Percentiles rank a stretch among this genome's conserved stretches.
phyloP scores from a whole-genome alignment of 1,140 invertebrate genomes.

The Cylas formicarius region DNA sequence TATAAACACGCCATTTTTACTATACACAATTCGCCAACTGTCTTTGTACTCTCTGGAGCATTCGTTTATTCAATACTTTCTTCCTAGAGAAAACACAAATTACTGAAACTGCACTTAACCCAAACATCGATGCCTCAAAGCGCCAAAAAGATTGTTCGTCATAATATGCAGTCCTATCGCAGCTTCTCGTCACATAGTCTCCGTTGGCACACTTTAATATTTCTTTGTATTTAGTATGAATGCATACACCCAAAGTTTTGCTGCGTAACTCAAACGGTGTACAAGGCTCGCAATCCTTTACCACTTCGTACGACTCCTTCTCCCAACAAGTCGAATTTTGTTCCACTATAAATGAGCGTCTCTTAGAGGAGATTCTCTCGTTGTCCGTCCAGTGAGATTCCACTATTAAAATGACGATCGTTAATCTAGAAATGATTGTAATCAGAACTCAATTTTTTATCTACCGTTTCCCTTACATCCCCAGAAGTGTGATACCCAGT shows the following conservation, averaged over 20 bases:
- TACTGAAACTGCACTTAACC: slow-evolving; percentile 55
- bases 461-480: slow-evolving; percentile 44
- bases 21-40: slow-evolving; percentile 46
- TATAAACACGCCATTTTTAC: slow-evolving; percentile 21
- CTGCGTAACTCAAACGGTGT: slow-evolving; percentile 68
- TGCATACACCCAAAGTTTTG: slow-evolving; percentile 60
- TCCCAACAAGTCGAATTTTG: slow-evolving; percentile 68
- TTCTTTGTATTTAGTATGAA: slow-evolving; percentile 64
- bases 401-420: slow-evolving; percentile 67
- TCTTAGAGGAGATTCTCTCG: slow-evolving; percentile 31
- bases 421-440: slow-evolving; percentile 52
- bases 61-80: slow-evolving; percentile 41
- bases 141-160: slow-evolving; percentile 76
- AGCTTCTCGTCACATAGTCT: slow-evolving; percentile 61
- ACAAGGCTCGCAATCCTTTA: slow-evolving; percentile 73
- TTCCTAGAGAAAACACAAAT: slow-evolving; percentile 34
- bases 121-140: slow-evolving; percentile 69
- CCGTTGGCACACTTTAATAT: slow-evolving; percentile 60
- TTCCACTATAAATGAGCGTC: slow-evolving; percentile 57
- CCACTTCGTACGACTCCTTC: slow-evolving; percentile 59
- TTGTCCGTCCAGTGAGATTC: slow-evolving; percentile 65
- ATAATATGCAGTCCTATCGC: slow-evolving; percentile 60
- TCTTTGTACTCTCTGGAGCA: slow-evolving; percentile 44
- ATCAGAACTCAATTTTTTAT: not conserved
- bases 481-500: slow-evolving; percentile 53